These are phyloP conservation scores for Nephrotoma appendiculata DNA, from an alignment of 2,888 invertebrate genomes.

Conservation along the genomic window DNA sequence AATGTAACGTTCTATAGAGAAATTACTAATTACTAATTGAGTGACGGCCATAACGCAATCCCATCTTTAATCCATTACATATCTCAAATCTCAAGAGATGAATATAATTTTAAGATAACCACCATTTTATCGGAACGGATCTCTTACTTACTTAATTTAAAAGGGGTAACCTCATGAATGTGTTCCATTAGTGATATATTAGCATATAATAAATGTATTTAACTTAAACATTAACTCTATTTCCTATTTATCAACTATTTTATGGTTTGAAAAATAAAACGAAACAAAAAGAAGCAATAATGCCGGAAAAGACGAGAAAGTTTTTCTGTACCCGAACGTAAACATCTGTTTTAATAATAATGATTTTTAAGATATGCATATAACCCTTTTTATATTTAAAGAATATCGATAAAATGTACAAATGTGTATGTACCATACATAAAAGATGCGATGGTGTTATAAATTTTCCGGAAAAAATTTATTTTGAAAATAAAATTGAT, in stretches of 20 bases:
- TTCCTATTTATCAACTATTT: background rate
- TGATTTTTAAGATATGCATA: background rate
- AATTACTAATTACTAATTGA: background rate
- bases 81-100: background rate
- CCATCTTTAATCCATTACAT: background rate
- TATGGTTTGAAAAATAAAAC: background rate
- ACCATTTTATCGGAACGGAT: background rate
- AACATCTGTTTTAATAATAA: background rate
- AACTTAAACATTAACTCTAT: background rate
- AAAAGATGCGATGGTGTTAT: background rate
- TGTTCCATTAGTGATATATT: background rate
- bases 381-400: background rate
- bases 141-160: background rate
- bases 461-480: background rate
- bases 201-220: background rate
- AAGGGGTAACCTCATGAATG: background rate
- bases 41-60: background rate
- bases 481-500: background rate
- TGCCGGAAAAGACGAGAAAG: background rate
- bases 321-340: background rate
- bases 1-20: background rate
- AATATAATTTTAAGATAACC: background rate
- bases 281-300: background rate
- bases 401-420: background rate
- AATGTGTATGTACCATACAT: background rate